A percentile compares a stretch with the other conserved stretches of the same genome.
Conservation (phyloP, 2,797 vertebrate genomes). For the Pangasius macronema region DNA sequence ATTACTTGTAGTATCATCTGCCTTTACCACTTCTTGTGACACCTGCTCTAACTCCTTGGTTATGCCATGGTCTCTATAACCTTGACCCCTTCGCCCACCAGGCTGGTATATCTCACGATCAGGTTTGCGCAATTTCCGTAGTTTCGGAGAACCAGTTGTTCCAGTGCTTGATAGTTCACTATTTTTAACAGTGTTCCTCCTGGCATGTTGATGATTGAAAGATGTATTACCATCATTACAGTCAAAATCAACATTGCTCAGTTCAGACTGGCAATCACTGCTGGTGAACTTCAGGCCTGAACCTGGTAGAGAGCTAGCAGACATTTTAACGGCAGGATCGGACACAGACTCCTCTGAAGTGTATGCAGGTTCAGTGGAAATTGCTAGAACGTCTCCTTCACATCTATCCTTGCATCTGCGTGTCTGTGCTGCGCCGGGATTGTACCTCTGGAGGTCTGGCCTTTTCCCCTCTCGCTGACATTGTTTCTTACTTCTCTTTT, state of each 20-base stretch:
- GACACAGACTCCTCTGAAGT: background rate
- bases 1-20: constrained; percentile 62
- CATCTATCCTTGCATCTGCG: constrained; percentile 69
- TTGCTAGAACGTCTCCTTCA: constrained; percentile 61
- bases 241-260: constrained; percentile 3
- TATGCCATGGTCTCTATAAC: constrained; percentile 48
- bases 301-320: constrained; percentile 32
- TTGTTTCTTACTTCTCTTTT: constrained; percentile 56
- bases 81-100: constrained; percentile 80
- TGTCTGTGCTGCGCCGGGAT: constrained; percentile 77
- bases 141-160: constrained; percentile 57
- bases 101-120: constrained; percentile 95
- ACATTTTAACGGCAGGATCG: constrained; percentile 24
- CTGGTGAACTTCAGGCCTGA: constrained; percentile 51
- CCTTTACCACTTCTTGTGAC: constrained; percentile 50
- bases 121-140: constrained; percentile 84
- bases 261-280: constrained; percentile 18
- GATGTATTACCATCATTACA: background rate
- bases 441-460: constrained; percentile 84
- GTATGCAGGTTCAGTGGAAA: constrained; percentile 14
- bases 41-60: constrained; percentile 43
- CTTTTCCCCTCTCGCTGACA: constrained; percentile 77
- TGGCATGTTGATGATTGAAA: constrained; percentile 1
- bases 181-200: constrained; percentile 45
- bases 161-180: constrained; percentile 54